Conservation (phyloP, 2,888 invertebrate species). For the Elmis aenea region DNA sequence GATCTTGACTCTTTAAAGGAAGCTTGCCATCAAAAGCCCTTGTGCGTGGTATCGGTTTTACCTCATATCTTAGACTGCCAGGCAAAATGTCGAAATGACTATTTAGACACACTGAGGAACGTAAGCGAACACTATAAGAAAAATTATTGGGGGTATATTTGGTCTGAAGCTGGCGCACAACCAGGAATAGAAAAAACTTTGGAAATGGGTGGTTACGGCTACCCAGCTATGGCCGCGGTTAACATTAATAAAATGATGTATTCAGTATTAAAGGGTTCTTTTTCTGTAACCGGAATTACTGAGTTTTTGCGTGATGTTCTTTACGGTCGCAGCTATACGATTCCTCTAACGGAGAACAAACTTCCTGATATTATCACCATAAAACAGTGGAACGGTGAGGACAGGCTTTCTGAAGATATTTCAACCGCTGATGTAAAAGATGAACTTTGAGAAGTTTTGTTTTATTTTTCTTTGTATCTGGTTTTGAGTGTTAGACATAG, state of each 20-base stretch:
- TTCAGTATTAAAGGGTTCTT: slow-evolving; percentile 81
- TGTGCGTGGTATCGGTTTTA: slow-evolving; percentile 87
- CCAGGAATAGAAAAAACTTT: slow-evolving; percentile 73
- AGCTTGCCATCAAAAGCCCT: slow-evolving; percentile 79
- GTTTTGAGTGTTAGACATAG: too few species aligned
- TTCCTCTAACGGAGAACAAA: not conserved
- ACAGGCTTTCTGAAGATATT: not conserved
- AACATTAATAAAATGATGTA: slow-evolving; percentile 92
- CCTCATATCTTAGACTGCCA: slow-evolving; percentile 97
- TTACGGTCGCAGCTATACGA: slow-evolving; percentile 1
- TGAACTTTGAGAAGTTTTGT: not conserved
- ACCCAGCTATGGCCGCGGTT: slow-evolving; percentile 93
- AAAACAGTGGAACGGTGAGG: slow-evolving; percentile 8
- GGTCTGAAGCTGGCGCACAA: slow-evolving; percentile 86
- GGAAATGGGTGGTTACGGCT: slow-evolving; percentile 91
- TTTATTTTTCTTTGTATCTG: too few species aligned
- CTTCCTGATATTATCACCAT: slow-evolving; percentile 3
- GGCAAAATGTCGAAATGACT: slow-evolving; percentile 85
- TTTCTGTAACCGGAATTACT: slow-evolving; percentile 83
- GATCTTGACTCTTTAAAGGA: slow-evolving; percentile 60
- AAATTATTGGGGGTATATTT: slow-evolving; percentile 95
- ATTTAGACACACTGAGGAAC: slow-evolving; percentile 65
- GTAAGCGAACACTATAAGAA: slow-evolving; percentile 90
- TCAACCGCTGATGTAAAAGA: not conserved
- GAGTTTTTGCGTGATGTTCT: slow-evolving; percentile 65